Percentiles rank a stretch among this genome's conserved stretches.
These are phyloP conservation scores for Lepidocyrtinus sp. DNA, from an alignment of 2,888 invertebrate species.

Conservation along the genomic window DNA sequence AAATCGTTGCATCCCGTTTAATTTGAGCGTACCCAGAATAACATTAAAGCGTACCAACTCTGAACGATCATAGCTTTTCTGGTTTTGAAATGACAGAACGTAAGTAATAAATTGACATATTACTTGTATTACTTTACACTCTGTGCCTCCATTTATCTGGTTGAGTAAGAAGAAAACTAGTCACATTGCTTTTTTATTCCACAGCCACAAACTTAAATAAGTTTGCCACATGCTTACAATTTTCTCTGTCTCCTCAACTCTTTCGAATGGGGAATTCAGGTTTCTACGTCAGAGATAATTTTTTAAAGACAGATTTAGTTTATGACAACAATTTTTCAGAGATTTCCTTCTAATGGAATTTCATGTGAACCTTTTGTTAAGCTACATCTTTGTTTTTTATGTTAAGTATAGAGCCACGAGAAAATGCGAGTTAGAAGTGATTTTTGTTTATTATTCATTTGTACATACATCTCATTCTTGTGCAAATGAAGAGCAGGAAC, in stretches of 20 bases:
- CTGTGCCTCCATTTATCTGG: background rate
- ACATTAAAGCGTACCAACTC: background rate
- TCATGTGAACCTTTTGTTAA: slow-evolving; percentile 1
- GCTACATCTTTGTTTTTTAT: too few species aligned
- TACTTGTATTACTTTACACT: slow-evolving; percentile 4
- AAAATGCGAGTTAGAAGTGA: too few species aligned
- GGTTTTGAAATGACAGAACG: slow-evolving; percentile 27
- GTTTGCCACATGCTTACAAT: background rate
- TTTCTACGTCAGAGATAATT: slow-evolving; percentile 22
- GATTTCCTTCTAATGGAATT: slow-evolving; percentile 25
- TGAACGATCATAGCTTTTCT: slow-evolving; percentile 17
- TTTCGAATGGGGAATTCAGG: slow-evolving; percentile 3
- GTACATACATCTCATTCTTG: too few species aligned
- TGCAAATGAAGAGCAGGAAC: too few species aligned
- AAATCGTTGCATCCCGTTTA: background rate
- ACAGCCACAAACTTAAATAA: background rate
- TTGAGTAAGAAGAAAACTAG: background rate
- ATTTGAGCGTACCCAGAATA: background rate
- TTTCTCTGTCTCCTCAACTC: slow-evolving; percentile 1
- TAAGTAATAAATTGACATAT: slow-evolving; percentile 21
- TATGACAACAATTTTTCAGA: slow-evolving; percentile 23
- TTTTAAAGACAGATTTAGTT: slow-evolving; percentile 20
- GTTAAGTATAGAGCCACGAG: too few species aligned
- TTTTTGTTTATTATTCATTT: too few species aligned
- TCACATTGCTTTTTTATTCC: background rate